Base-by-base conservation (phyloP, 2,113 vertebrate genomes). In the Ceuthmochares aereus region DNA sequence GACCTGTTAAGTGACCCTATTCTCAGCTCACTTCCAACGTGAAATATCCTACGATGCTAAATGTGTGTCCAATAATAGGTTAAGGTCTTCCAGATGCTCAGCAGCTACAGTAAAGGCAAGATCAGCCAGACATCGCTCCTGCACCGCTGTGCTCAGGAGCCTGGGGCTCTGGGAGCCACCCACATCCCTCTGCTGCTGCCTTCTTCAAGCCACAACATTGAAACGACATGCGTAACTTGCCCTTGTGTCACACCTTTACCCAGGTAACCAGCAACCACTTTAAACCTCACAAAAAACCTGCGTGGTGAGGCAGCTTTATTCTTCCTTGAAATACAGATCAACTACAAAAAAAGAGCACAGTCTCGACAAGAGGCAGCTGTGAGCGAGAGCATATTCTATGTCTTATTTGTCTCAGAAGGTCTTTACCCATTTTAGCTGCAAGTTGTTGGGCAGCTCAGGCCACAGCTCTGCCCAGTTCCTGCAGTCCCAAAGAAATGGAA, bases 41-140 rank as follows among this genome's bases (percentile, higher is more conserved):
- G 16, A 51, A 6, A 30, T 43, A 23, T 19, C 34, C 32, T 6
- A 3, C 6, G 13, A 14, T 15, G 20, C 58, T 29, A 14, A 22
- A 7, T 0, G 11, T 1, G 12, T 42, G 40, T 17, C 9, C 47
- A 32, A 11, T 32, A 23, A 26, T 1, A 34, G 32, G 8, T 56
- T 55, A 47, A 60, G 62, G 7, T 64, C 54, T 73, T 66, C 37
- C 37, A 14, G 56, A 8, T 13, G 32, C 34, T 68, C 47, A 10
- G 37, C 32, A 60, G 30, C 51, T 49, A 5, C 0, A 1, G 34
- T 13, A 54, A 67, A 80, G 51, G 18, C 27, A 66, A 5, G 43
- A 47, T 7, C 63, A 73, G 36, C 40, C 43, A 43, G 64, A 26
- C 19, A 11, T 36, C 40, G n/a, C 52, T 37, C 21, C 78, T 52